Conservation (phyloP, 2,797 vertebrate genomes). For the Enteromius trimaculatus region DNA sequence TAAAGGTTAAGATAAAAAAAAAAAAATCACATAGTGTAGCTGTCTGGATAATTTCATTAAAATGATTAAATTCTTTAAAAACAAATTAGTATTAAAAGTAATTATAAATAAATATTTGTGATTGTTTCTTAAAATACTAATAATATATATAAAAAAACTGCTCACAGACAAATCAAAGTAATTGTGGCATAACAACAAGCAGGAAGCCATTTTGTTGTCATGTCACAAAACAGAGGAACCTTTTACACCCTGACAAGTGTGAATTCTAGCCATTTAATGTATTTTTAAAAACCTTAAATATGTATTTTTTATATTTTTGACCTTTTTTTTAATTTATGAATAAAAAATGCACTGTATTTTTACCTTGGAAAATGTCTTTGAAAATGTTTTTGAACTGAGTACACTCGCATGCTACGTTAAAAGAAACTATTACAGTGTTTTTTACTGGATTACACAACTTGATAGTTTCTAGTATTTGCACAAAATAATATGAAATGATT, state of each 20-base stretch:
- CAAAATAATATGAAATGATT: background rate
- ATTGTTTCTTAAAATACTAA: background rate
- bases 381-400: background rate
- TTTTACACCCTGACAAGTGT: background rate
- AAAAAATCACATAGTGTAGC: background rate
- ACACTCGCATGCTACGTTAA: background rate
- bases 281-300: background rate
- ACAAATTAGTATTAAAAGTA: background rate
- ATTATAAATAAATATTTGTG: background rate
- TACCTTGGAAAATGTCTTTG: background rate
- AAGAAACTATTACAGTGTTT: background rate
- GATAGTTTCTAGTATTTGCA: background rate
- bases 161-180: background rate
- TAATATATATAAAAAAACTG: background rate
- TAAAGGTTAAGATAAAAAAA: background rate
- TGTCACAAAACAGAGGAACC: conserved; percentile 7
- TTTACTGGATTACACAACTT: conserved; percentile 1
- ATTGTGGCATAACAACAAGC: conserved; percentile 11
- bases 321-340: background rate
- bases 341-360: background rate
- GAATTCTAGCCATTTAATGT: background rate
- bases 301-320: too few species aligned
- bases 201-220: conserved; percentile 28
- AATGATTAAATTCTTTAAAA: background rate
- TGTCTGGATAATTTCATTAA: background rate